Base-by-base conservation (phyloP, 2,797 vertebrate species). In the Diplodus sargus region DNA sequence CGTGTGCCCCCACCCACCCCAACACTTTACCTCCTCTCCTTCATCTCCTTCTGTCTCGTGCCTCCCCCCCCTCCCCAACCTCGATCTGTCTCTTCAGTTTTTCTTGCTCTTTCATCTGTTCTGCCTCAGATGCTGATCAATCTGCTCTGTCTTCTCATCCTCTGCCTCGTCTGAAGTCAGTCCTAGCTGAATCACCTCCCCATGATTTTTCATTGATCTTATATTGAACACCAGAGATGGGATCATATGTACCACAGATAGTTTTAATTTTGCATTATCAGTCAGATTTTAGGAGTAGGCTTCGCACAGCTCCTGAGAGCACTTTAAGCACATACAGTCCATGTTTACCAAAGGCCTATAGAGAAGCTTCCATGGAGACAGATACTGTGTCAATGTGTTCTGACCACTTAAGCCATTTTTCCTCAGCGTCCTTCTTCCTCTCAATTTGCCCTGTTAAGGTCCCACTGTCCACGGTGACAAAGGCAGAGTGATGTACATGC, bases 81-180 rank as follows among this genome's bases (percentile, higher is more conserved):
- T 87, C 59, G 11, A 85, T 83, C 84, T 84, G 76, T 88, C 86
- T 73, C 62, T 53, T 79, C 59, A 18, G 79, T 78, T 89, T 81
- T 59, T 34, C 70, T 2, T 5, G 25, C 54, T 68, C 82, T 88
- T 89, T 88, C 85, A 85, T 81, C 84, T 80, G 48, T 22, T 73
- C 53, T 25, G 62, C 85, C 16, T 81, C 69, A 60, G 28, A 79
- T 28, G 73, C 76, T 74, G 60, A 82, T 87, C 78, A 83, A 64
- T 83, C 79, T 87, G 75, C 57, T 79, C 85, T 53, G 74, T 51
- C 53, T 4, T 47, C 59, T 66, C 70, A 45, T 53, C 62, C 69
- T 57, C 47, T 25, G 42, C 57, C 61, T 66, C 64, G 22, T 34
- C 30, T 28, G 5, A 60, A 25, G 18, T 56, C 66, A 56, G 8